Evolutionary conservation across 2,888 invertebrate species (phyloP).

Genomic region (Troilus luridus): DNA sequence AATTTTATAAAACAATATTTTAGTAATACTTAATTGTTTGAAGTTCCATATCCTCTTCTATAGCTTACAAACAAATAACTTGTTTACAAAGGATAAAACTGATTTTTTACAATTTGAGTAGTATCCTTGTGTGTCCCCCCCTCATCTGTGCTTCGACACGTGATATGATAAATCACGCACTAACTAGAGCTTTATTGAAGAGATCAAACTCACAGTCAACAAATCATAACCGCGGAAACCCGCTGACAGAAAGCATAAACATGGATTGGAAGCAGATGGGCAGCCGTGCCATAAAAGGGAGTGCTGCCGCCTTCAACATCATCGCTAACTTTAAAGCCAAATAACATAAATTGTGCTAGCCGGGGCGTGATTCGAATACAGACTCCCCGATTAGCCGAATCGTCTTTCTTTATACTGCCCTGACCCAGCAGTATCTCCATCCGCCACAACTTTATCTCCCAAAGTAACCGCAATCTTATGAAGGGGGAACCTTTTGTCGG

Average conservation of each 20-base stretch:
- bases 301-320: neutral
- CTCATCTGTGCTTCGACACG: no score
- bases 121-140: no score
- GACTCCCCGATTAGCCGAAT: neutral
- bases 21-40: no score
- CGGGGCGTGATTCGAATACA: neutral
- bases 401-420: neutral
- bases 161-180: no score
- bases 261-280: neutral
- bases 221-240: neutral
- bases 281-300: neutral
- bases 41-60: no score
- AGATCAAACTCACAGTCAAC: neutral
- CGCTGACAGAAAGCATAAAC: neutral
- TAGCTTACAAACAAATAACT: no score
- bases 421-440: neutral
- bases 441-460: neutral
- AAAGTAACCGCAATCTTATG: no score
- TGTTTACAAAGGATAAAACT: no score
- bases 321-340: constrained; percentile 11
- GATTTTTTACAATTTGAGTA: no score
- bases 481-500: no score
- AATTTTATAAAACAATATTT: no score
- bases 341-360: neutral
- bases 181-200: neutral